These are phyloP conservation scores for Anthopleura sola DNA, from an alignment of 64 coral and sea anemone genomes.

Conservation along the genomic window DNA sequence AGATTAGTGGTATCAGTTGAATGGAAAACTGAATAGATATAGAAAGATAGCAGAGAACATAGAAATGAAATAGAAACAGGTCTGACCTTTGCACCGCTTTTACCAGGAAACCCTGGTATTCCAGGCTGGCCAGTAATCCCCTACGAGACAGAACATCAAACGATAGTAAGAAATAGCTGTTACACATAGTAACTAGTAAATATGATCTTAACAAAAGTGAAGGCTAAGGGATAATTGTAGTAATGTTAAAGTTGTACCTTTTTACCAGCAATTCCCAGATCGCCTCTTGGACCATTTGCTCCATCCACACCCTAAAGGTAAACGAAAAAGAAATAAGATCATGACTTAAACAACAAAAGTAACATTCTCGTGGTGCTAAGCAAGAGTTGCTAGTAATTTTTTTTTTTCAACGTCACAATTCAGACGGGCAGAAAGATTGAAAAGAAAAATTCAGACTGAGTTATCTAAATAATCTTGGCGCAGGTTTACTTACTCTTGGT, in stretches of 20 bases:
- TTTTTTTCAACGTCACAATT: too few species aligned
- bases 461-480: not conserved
- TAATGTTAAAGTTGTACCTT: constrained; percentile 19
- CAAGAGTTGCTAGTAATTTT: too few species aligned
- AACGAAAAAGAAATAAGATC: not conserved
- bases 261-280: constrained; percentile 21
- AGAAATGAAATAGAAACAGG: not conserved
- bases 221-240: not conserved
- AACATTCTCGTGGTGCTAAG: not conserved
- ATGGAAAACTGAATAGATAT: not conserved
- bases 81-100: constrained; percentile 3
- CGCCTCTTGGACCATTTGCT: constrained; percentile 16
- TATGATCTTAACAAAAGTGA: not conserved
- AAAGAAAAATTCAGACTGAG: too few species aligned
- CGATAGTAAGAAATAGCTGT: not conserved
- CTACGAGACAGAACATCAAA: not conserved
- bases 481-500: constrained; percentile 18
- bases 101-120: constrained; percentile 20
- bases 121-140: constrained; percentile 12
- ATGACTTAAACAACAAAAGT: not conserved
- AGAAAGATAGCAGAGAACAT: too few species aligned
- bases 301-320: not conserved
- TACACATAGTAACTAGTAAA: not conserved
- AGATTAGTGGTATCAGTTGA: not conserved
- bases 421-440: too few species aligned